These are phyloP conservation scores for Bilobella aurantiaca DNA, from an alignment of 1,140 invertebrate genomes.

Conservation along the genomic window DNA sequence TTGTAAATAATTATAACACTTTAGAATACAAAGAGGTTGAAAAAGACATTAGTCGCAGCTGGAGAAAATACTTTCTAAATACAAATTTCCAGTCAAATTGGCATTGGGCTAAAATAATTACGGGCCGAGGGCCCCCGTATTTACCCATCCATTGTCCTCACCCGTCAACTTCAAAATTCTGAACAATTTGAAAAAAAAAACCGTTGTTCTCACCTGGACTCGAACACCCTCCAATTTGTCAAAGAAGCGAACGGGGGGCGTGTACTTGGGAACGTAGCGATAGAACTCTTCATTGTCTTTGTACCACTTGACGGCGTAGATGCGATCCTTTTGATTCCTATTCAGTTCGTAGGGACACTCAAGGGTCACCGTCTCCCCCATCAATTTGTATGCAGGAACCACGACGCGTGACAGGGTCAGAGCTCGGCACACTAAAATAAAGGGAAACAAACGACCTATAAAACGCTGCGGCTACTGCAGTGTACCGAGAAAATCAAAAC, in stretches of 20 bases:
- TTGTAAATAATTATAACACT: too few relatives aligned
- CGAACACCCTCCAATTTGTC: conserved; percentile 60
- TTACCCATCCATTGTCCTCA: too few relatives aligned
- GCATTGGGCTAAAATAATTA: too few relatives aligned
- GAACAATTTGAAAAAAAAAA: not conserved
- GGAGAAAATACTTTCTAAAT: too few relatives aligned
- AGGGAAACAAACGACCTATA: too few relatives aligned
- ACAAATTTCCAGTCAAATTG: too few relatives aligned
- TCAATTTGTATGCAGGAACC: conserved; percentile 58
- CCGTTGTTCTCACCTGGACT: conserved; percentile 55
- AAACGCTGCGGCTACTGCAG: too few relatives aligned
- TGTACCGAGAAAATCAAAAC: not conserved
- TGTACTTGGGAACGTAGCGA: conserved; percentile 55
- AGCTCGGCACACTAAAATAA: conserved; percentile 18
- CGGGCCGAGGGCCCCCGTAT: too few relatives aligned
- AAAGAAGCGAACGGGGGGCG: conserved; percentile 46
- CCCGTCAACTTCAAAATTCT: too few relatives aligned
- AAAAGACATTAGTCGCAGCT: too few relatives aligned
- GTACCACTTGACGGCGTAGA: conserved; percentile 34
- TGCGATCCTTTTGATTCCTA: conserved; percentile 18
- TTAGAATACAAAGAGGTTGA: too few relatives aligned
- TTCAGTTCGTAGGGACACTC: conserved; percentile 46
- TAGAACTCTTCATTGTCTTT: conserved; percentile 73
- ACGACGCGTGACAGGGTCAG: conserved; percentile 54
- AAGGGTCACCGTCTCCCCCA: conserved; percentile 56